Conservation (phyloP, 2,113 vertebrate species). For the Eptesicus fuscus region DNA sequence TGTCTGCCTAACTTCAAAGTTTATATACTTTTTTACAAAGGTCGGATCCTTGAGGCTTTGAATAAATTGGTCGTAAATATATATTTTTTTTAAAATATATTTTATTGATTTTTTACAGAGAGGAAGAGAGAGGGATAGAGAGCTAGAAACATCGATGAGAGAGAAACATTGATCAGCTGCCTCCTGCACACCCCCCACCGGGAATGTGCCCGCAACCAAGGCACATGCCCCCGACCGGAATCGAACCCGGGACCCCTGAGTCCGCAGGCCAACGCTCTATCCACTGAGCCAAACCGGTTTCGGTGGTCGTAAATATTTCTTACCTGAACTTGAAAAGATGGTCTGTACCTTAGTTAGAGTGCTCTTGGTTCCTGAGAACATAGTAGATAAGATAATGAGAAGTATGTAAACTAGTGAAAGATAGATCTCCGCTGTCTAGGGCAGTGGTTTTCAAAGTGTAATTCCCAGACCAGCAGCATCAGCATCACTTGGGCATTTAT, state of each 20-base stretch:
- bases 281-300: no score
- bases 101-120: no score
- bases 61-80: neutral
- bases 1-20: neutral
- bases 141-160: no score
- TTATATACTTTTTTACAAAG: constrained; percentile 16
- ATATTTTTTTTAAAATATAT: no score
- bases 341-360: neutral
- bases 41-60: neutral
- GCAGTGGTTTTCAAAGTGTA: neutral
- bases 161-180: no score
- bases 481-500: neutral
- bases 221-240: no score
- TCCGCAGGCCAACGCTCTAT: no score
- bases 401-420: neutral
- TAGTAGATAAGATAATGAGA: neutral
- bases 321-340: constrained; percentile 26
- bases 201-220: no score
- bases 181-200: no score
- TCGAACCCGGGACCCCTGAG: no score
- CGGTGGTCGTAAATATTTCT: constrained; percentile 18
- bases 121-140: no score
- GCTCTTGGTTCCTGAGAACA: neutral
- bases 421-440: neutral
- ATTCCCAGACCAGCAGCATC: neutral